Evolutionary conservation across 2,797 vertebrate species (phyloP).

Genomic region (Odontamblyopus rebecca): DNA sequence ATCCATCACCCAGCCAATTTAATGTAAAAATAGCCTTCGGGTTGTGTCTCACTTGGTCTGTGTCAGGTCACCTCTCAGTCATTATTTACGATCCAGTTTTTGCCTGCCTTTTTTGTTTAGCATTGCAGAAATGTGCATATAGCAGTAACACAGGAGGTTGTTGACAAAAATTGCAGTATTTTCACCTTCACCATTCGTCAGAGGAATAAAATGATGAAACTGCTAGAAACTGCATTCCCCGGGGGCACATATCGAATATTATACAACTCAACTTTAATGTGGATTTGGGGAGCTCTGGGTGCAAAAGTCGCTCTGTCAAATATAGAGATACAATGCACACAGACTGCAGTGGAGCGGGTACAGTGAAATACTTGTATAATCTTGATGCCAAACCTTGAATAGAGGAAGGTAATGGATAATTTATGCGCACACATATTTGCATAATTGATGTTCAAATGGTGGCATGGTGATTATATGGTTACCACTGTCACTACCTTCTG

Average conservation of each 20-base stretch:
- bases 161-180: slow-evolving; percentile 2
- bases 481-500: not conserved
- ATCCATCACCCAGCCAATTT: not conserved
- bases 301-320: not conserved
- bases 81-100: not conserved
- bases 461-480: not conserved
- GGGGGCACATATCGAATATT: not conserved
- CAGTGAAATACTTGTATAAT: not conserved
- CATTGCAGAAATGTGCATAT: not conserved
- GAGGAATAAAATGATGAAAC: slow-evolving; percentile 8
- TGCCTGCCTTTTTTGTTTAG: not conserved
- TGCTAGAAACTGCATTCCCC: not conserved
- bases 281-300: slow-evolving; percentile 3
- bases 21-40: not conserved
- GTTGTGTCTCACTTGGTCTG: not conserved
- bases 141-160: not conserved
- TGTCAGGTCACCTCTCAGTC: not conserved
- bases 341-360: not conserved
- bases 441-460: slow-evolving; percentile 6
- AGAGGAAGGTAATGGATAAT: slow-evolving; percentile 6
- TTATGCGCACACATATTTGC: not conserved
- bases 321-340: not conserved
- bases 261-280: slow-evolving; percentile 6
- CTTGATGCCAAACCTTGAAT: not conserved
- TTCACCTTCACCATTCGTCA: slow-evolving; percentile 4